Conservation (phyloP, 1,140 invertebrate genomes). For the Copidosoma floridanum region DNA sequence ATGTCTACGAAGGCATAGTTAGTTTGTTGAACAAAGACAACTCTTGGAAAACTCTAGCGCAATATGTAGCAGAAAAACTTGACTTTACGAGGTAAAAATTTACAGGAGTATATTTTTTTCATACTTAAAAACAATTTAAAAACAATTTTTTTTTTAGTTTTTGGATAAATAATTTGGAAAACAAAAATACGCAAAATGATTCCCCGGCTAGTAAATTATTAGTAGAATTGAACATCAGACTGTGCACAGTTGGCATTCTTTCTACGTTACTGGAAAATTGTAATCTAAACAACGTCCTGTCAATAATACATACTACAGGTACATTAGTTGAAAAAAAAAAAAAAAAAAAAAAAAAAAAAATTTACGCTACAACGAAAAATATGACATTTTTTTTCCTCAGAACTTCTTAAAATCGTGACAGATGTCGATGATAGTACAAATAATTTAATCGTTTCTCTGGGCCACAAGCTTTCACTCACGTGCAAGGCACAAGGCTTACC, state of each 20-base stretch:
- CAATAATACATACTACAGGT: constrained; percentile 39
- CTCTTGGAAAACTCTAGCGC: constrained; percentile 36
- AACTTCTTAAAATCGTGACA: constrained; percentile 33
- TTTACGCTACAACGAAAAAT: too few species aligned
- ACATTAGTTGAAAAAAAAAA: not conserved
- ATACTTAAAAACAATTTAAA: constrained; percentile 1
- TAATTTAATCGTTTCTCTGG: constrained; percentile 29
- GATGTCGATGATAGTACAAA: constrained; percentile 30
- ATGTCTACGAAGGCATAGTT: constrained; percentile 34
- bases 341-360: too few species aligned
- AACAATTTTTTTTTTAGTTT: not conserved
- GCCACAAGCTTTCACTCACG: constrained; percentile 27
- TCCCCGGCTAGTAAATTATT: constrained; percentile 37
- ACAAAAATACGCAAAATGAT: constrained; percentile 18
- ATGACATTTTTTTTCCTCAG: constrained; percentile 26
- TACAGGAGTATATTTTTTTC: not conserved
- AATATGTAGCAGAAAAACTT: constrained; percentile 33
- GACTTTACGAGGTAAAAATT: constrained; percentile 32
- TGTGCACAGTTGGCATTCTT: constrained; percentile 41
- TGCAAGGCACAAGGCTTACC: constrained; percentile 44
- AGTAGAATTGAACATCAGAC: constrained; percentile 36
- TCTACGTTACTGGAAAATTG: constrained; percentile 35
- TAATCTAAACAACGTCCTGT: constrained; percentile 35
- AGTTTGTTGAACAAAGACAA: constrained; percentile 36
- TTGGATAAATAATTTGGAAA: constrained; percentile 35